These are phyloP conservation scores for Acromyrmex charruanus DNA, from an alignment of 1,140 invertebrate species.

Conservation along the genomic window DNA sequence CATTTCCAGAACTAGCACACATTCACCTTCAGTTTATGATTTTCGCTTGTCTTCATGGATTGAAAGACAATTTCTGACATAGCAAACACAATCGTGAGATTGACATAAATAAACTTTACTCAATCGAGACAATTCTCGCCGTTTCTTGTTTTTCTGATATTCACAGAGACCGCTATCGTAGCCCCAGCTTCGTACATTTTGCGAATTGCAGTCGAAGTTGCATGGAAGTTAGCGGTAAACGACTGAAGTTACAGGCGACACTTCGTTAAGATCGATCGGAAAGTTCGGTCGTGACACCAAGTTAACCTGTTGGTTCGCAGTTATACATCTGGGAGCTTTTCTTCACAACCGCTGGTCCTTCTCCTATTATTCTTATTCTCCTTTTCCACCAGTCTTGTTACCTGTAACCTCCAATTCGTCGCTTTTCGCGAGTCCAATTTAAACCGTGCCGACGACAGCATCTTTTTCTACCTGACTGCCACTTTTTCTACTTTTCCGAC, in stretches of 20 bases:
- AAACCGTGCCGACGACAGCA: constrained; percentile 50
- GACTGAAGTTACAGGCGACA: constrained; percentile 58
- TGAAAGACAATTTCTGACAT: constrained; percentile 19
- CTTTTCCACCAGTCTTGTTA: constrained; percentile 59
- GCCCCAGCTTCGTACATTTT: background rate
- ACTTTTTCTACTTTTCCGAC: constrained; percentile 21
- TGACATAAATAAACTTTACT: constrained; percentile 55
- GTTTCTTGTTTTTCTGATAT: constrained; percentile 5
- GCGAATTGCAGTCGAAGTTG: constrained; percentile 29
- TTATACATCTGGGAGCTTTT: constrained; percentile 49
- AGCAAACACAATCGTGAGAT: background rate
- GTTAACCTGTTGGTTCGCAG: constrained; percentile 56
- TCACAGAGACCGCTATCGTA: constrained; percentile 11
- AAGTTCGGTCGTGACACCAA: constrained; percentile 49
- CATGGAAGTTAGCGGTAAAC: constrained; percentile 42
- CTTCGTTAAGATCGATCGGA: constrained; percentile 66
- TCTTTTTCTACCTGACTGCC: constrained; percentile 24
- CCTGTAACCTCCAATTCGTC: constrained; percentile 65
- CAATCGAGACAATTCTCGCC: constrained; percentile 36
- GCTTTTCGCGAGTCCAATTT: constrained; percentile 60
- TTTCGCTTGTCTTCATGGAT: background rate
- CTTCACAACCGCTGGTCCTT: constrained; percentile 4
- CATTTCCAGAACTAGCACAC: background rate
- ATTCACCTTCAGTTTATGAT: background rate
- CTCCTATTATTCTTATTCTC: constrained; percentile 7